Base-by-base conservation (phyloP, 2,797 vertebrate genomes). In the Emydoidea blandingii region DNA sequence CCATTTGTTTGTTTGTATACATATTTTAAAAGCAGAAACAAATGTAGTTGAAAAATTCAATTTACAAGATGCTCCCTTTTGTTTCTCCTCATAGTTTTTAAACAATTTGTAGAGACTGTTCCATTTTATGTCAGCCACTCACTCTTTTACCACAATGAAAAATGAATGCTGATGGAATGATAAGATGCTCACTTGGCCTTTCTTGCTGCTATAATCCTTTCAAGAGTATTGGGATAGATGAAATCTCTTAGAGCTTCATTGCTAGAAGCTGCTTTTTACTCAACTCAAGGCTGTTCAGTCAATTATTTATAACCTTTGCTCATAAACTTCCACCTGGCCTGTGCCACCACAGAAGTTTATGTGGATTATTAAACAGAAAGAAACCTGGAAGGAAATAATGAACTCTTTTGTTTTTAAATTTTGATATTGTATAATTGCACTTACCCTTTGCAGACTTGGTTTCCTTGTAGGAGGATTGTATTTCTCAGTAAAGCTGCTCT, bases 301-400 rank as follows among this genome's bases (percentile, higher is more conserved):
- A 95, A 96, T 97, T 95, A 95, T 88, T 91, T 88, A 93, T 87
- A 93, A 81, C 5, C 31, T 94, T 95, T 94, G 11, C 44, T 93
- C 41, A 37, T 74, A 88, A 57, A 83, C 49, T 92, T 86, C 14
- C 18, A 93, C 37, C 41, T 96, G 56, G 54, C 37, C 81, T 37
- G 50, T 87, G 56, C 5, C 8, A 81, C 21, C 81, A 44, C 4
- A 94, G 15, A 84, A 85, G 7, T 90, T 96, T 85, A 68, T 87
- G 29, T 91, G 47, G 68, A 86, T 81, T 95, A 85, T 95, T 93
- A 91, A 88, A 65, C 4, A 93, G 34, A 87, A 93, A 44, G 25
- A 79, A 85, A 0, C n/a, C 57, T 86, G 86, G 25, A 91, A 93
- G 31, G 21, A 89, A 93, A 96, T 82, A 93, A 86, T 49, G 14